Evolutionary conservation across 2,888 invertebrate species (phyloP).

Genomic region (Hirtodrosophila histrioides): DNA sequence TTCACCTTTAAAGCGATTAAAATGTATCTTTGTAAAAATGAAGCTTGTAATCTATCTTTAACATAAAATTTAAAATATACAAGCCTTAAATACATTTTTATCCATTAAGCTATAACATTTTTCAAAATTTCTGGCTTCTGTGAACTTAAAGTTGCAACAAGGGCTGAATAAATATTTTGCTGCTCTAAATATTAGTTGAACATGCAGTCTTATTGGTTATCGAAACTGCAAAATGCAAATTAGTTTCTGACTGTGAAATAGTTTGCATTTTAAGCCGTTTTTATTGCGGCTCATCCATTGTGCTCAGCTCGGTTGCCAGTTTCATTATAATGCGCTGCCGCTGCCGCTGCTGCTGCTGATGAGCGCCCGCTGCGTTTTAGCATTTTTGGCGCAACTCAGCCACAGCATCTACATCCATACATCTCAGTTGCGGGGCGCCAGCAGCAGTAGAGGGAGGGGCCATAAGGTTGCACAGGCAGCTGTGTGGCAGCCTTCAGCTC

Average conservation of each 20-base stretch:
- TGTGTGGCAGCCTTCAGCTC: conserved; percentile 56
- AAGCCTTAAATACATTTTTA: too few relatives aligned
- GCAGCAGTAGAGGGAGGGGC: conserved; percentile 16
- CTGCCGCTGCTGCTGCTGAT: conserved; percentile 41
- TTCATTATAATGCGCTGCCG: conserved; percentile 42
- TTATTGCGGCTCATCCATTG: conserved; percentile 63
- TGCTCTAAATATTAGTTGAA: neutral
- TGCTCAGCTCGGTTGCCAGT: conserved; percentile 43
- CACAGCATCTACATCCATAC: conserved; percentile 56
- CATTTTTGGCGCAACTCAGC: conserved; percentile 65
- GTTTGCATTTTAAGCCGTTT: conserved; percentile 67
- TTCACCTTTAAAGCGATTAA: too few relatives aligned
- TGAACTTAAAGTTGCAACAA: conserved; percentile 14
- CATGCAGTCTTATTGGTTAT: conserved; percentile 39
- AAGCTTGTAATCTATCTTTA: too few relatives aligned
- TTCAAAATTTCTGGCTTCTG: too few relatives aligned
- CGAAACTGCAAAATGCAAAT: conserved; percentile 54
- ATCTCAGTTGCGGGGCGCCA: conserved; percentile 63
- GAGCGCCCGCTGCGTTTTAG: conserved; percentile 70
- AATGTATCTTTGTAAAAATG: too few relatives aligned
- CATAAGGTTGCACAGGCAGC: neutral
- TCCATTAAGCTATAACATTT: too few relatives aligned
- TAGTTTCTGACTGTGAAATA: conserved; percentile 23
- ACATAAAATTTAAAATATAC: too few relatives aligned
- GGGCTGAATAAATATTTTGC: conserved; percentile 36